Percentiles rank a stretch among this genome's conserved stretches.
phyloP scores from a whole-genome alignment of 1,140 invertebrate genomes.

The Batillaria attramentaria region DNA sequence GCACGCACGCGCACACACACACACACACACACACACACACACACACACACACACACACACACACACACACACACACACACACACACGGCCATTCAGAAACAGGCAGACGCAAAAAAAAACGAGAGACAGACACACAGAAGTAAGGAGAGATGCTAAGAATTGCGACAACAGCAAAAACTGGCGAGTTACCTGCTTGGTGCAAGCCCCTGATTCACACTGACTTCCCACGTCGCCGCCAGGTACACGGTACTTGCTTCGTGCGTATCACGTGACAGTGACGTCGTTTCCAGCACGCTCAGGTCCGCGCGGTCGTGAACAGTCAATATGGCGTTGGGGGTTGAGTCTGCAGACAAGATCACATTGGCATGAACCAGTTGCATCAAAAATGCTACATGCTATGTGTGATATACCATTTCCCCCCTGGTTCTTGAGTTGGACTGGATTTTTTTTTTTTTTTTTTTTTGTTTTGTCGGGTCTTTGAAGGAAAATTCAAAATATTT shows the following conservation, averaged over 20 bases:
- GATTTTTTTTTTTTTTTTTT: neutral
- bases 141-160: neutral
- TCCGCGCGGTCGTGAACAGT: conserved; percentile 23
- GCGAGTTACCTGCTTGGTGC: neutral
- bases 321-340: neutral
- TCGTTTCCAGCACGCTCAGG: neutral
- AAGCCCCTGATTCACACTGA: conserved; percentile 10
- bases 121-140: neutral
- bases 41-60: neutral
- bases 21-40: neutral
- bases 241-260: conserved; percentile 11
- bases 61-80: neutral
- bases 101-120: neutral
- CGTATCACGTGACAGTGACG: neutral
- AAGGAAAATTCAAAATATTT: too few species aligned
- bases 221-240: conserved; percentile 27
- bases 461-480: neutral
- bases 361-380: neutral
- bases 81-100: neutral
- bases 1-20: neutral
- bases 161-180: neutral
- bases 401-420: too few species aligned
- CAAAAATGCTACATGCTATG: too few species aligned
- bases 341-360: neutral
- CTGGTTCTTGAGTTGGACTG: too few species aligned